phyloP scores from a whole-genome alignment of 2,888 invertebrate species.

The Protophormia terraenovae region DNA sequence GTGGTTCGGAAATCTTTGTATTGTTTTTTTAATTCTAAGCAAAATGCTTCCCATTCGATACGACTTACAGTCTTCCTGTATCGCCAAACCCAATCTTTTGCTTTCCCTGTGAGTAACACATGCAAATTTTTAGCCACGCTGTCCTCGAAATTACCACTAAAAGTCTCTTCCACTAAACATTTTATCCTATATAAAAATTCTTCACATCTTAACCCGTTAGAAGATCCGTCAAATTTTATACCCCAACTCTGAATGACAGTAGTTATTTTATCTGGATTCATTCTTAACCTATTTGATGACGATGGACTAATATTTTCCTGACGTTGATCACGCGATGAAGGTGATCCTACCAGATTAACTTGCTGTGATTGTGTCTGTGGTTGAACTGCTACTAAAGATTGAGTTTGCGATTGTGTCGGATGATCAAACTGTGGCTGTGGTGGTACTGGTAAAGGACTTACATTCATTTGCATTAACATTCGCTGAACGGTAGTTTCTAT shows the following conservation, averaged over 20 bases:
- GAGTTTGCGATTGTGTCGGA: too few relatives aligned
- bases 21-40: not conserved
- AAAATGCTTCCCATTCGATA: not conserved
- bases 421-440: not conserved
- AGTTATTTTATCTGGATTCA: not conserved
- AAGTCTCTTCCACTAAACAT: not conserved
- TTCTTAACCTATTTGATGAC: not conserved
- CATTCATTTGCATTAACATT: not conserved
- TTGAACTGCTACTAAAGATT: not conserved
- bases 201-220: too few relatives aligned
- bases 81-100: not conserved
- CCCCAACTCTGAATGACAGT: not conserved
- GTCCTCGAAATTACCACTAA: too few relatives aligned
- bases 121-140: too few relatives aligned
- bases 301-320: too few relatives aligned
- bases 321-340: too few relatives aligned
- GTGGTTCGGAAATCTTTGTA: not conserved
- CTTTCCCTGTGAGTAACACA: not conserved
- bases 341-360: too few relatives aligned
- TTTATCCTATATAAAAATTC: not conserved
- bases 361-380: too few relatives aligned
- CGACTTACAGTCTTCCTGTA: not conserved
- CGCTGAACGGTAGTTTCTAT: not conserved
- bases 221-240: too few relatives aligned
- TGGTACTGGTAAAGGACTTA: not conserved